Evolutionary conservation across 2,888 invertebrate species (phyloP), one percentile per base, ranked within the genome.

Genomic region (Apantesis nais): DNA sequence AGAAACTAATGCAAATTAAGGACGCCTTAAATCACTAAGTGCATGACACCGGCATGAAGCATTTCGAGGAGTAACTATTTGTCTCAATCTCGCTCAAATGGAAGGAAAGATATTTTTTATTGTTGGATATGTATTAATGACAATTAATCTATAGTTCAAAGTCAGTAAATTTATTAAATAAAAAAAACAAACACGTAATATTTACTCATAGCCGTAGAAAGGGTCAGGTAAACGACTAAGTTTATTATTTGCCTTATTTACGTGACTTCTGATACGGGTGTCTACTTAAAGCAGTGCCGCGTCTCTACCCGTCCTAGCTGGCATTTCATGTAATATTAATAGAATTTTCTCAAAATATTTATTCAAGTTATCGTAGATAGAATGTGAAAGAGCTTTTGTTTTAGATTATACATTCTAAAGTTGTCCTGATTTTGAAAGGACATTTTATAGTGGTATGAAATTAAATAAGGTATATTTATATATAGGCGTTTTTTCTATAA

Each of bases 251-350:
- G 66, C 75, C 77, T 79, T 84, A 82, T 82, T 83, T 84, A 82
- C 82, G 79, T 84, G 83, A 83, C 81, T 83, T 83, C 73, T 83
- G 79, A 80, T 81, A 78, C 73, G 80, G 79, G 82, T 78, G 76
- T 72, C 78, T 82, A 80, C 83, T 82, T 82, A 82, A 73, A 79
- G 72, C 77, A 70, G 72, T 74, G 68, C 71, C 70, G 73, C 70
- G 70, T 68, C 75, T 73, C 76, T 66, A 73, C 75, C 76, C 78
- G 64, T 70, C 72, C 75, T 78, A 70, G 63, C 70, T 77, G 79
- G 78, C 82, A 78, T 84, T 80, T 74, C 75, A 80, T 80, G 80
- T 82, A 67, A 58, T 66, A 66, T 58, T 48, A 19, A 29, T 29
- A 29, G 60, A 65, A 31, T 65, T 52, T 65, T 65, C 65, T 65